A percentile compares a stretch with the other conserved stretches of the same genome.
These are phyloP conservation scores for Whitmania pigra DNA, from an alignment of 1,140 invertebrate genomes.

Conservation along the genomic window DNA sequence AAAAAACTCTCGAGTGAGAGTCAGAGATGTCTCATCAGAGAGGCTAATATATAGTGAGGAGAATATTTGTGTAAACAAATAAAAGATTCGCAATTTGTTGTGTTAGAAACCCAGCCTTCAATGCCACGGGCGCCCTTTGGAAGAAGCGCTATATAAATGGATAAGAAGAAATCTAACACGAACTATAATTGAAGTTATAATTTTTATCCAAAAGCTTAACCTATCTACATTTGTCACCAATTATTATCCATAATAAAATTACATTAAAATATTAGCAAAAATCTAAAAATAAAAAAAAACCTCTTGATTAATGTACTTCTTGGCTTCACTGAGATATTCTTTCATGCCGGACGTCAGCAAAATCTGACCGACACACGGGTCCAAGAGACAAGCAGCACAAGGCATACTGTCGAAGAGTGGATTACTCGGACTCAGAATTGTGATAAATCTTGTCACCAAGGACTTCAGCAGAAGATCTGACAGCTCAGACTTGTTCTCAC, in stretches of 20 bases:
- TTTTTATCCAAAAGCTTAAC: not conserved
- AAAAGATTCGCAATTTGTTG: too few relatives aligned
- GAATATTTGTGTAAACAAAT: too few relatives aligned
- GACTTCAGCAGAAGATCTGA: not conserved
- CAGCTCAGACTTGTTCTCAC: not conserved
- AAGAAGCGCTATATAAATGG: not conserved
- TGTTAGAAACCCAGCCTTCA: not conserved
- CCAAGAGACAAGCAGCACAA: not conserved
- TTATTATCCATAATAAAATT: not conserved
- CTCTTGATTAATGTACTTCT: slow-evolving; percentile 1
- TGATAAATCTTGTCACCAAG: not conserved
- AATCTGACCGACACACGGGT: slow-evolving; percentile 1
- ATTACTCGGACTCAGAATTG: not conserved
- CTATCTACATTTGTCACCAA: not conserved
- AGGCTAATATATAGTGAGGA: too few relatives aligned
- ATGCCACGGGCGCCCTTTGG: not conserved
- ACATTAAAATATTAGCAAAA: not conserved
- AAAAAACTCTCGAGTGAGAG: too few relatives aligned
- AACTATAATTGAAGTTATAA: not conserved
- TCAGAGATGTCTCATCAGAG: too few relatives aligned
- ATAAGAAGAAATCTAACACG: not conserved
- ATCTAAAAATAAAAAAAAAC: not conserved
- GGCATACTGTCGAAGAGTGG: slow-evolving; percentile 1
- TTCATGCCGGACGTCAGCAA: not conserved
- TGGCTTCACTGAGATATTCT: not conserved